Evolutionary conservation across 1,140 invertebrate genomes (phyloP), one percentile per base, ranked within the genome.

Genomic region (Drosophila ohnishii): DNA sequence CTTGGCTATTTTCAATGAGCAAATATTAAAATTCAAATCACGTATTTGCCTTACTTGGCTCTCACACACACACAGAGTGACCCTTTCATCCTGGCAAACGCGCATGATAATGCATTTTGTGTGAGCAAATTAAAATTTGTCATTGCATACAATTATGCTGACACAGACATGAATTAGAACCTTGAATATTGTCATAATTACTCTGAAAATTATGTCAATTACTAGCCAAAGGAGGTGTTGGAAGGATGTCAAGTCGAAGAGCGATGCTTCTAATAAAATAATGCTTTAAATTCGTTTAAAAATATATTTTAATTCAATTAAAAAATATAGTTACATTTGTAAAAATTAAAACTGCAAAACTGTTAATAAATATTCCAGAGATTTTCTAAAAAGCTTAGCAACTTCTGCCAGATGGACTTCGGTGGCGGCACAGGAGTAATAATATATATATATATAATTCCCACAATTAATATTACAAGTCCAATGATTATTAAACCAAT

Each of bases 91-190:
- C 45, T 44, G 65, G 37, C 28, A 37, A 47, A 51, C 50, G 83
- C 51, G 67, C 84, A 84, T 88, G 84, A 88, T 88, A 78, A 88
- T 88, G 84, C 80, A 88, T 88, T 88, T 88, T 88, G 63, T 72
- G 60, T 44, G 47, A 22, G 48, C 39, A 65, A 78, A 87, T 87
- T 87, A 83, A 71, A 77, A 80, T 67, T 61, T 77, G 44, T 30
- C 55, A 75, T 73, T 86, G 77, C 73, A 74, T 75, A 13, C 51
- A 70, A 71, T 75, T 55, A 75, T 61, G 59, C 75, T 57, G 61
- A 51, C 73, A 47, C 16, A 50, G 19, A 22, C 16, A 19, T 16
- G 47, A 55, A 64, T 25, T 4, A 64, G 30, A 84, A 80, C 84
- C 84, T 88, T 88, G 84, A 88, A 80, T 61, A 62, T 67, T 56